phyloP scores from a whole-genome alignment of 2,797 vertebrate genomes.

The Ptychobarbus kaznakovi region DNA sequence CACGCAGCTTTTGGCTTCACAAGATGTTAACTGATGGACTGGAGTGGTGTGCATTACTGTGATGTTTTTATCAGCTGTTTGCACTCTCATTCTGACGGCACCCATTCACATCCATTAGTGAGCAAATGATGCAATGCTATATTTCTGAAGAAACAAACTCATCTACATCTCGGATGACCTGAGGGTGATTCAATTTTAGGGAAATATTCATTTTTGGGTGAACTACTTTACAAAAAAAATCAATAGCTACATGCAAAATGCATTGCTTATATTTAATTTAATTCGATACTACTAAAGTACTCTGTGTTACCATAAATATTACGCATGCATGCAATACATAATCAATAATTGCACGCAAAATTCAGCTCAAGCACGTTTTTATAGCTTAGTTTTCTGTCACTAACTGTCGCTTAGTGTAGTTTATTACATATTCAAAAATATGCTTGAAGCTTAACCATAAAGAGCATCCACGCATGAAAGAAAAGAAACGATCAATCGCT shows the following conservation, averaged over 20 bases:
- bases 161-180: too few relatives aligned
- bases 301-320: background rate
- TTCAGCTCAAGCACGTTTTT: background rate
- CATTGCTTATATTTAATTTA: background rate
- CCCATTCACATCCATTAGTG: too few relatives aligned
- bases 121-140: background rate
- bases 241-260: background rate
- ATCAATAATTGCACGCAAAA: background rate
- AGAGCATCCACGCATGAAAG: background rate
- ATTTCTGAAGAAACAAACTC: too few relatives aligned
- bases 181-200: too few relatives aligned
- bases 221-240: background rate
- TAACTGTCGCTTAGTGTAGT: background rate
- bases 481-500: background rate
- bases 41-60: too few relatives aligned
- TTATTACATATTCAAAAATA: background rate
- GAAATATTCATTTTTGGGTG: background rate
- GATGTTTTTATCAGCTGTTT: too few relatives aligned
- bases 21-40: background rate
- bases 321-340: background rate
- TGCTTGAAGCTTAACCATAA: background rate
- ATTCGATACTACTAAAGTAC: too few relatives aligned
- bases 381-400: too few relatives aligned
- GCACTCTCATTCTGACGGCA: too few relatives aligned
- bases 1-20: background rate